Percentiles rank a stretch among this genome's conserved stretches.
Conservation (phyloP, 2,888 invertebrate genomes). For the Pimpla rufipes region DNA sequence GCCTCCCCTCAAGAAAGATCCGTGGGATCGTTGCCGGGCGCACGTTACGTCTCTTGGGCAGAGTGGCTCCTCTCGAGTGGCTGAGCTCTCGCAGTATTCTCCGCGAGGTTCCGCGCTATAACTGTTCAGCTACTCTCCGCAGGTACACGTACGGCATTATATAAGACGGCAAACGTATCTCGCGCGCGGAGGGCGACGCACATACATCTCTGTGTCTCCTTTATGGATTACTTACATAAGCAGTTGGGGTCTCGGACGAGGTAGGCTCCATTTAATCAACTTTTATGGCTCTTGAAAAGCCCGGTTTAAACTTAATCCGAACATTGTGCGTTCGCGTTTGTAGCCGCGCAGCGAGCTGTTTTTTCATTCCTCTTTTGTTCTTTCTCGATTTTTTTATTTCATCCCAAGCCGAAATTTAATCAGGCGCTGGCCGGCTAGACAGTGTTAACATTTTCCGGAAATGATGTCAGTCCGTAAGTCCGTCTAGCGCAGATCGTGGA, state of each 20-base stretch:
- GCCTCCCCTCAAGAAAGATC: slow-evolving; percentile 50
- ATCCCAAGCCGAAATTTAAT: slow-evolving; percentile 5
- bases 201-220: slow-evolving; percentile 53
- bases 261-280: slow-evolving; percentile 73
- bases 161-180: not conserved
- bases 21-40: slow-evolving; percentile 20
- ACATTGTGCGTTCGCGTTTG: slow-evolving; percentile 65
- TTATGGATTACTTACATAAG: slow-evolving; percentile 70
- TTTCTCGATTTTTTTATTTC: slow-evolving; percentile 9
- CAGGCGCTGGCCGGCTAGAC: not conserved
- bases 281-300: slow-evolving; percentile 70
- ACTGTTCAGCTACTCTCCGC: not conserved
- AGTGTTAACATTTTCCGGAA: not conserved
- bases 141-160: slow-evolving; percentile 14
- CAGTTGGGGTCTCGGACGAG: slow-evolving; percentile 65
- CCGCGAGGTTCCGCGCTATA: slow-evolving; percentile 33
- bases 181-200: not conserved
- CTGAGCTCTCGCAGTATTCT: slow-evolving; percentile 16
- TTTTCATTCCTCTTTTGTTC: not conserved
- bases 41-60: slow-evolving; percentile 30
- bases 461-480: not conserved
- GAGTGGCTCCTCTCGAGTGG: slow-evolving; percentile 48
- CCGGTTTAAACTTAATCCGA: slow-evolving; percentile 72
- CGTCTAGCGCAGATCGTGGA: too few species aligned
- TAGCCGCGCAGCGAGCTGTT: slow-evolving; percentile 50